Conservation (phyloP, 2,888 invertebrate species). For the Pelosia muscerda region DNA sequence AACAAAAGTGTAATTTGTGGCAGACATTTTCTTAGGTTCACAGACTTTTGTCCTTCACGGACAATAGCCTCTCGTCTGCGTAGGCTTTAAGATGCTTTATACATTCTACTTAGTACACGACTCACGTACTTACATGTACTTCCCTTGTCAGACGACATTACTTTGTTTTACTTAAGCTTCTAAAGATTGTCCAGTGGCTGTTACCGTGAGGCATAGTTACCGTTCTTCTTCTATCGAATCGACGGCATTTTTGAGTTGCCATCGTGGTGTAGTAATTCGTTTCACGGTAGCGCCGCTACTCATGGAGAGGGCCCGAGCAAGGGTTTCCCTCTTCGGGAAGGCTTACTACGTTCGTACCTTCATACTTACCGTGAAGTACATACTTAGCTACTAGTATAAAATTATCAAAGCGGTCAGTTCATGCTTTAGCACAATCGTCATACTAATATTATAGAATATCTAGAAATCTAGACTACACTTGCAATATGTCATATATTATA, state of each 20-base stretch:
- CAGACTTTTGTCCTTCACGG: neutral
- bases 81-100: neutral
- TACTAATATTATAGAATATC: conserved; percentile 6
- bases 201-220: neutral
- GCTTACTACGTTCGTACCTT: too few species aligned
- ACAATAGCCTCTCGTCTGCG: neutral
- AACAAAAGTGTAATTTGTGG: neutral
- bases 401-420: neutral
- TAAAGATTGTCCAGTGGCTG: neutral
- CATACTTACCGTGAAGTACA: too few species aligned
- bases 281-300: too few species aligned
- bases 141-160: neutral
- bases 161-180: neutral
- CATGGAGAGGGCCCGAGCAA: too few species aligned
- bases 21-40: neutral
- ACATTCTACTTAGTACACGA: neutral
- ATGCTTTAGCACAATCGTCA: neutral
- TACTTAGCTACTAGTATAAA: neutral
- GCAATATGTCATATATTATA: neutral
- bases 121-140: neutral
- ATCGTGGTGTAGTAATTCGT: too few species aligned
- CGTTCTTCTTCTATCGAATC: too few species aligned
- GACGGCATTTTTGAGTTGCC: too few species aligned
- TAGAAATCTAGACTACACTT: conserved; percentile 8
- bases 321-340: too few species aligned